Base-by-base conservation (phyloP, 2,113 vertebrate species). In the Apistogramma diplotaenia region DNA sequence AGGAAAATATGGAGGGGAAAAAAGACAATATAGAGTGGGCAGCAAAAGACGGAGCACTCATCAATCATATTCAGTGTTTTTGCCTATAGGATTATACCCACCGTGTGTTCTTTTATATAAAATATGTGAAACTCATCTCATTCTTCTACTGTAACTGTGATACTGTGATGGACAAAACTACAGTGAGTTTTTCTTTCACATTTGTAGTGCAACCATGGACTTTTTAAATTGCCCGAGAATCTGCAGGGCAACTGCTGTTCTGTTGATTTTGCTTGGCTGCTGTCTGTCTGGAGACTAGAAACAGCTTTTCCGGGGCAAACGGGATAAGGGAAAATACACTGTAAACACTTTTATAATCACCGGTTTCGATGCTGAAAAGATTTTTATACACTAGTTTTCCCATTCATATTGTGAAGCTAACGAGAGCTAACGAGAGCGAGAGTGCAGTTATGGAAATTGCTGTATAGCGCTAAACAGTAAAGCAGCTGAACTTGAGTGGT, bases 141-240 rank as follows among this genome's bases (percentile, higher is more conserved):
- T 87, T 70, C 81, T 87, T 82, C 43, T 83, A 82, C 79, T 85
- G 76, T 89, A 81, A 89, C 87, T 89, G 90, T 91, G 89, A 91
- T 90, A 90, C 89, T 92, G 91, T 91, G 88, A 91, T 54, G 83
- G 77, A 62, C 77, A 80, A 75, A 85, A 87, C 84, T 79, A 83
- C 87, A 85, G 33, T 78, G 81, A 85, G 56, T 58, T 78, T 75
- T 76, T 29, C 58, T 87, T 70, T 71, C 46, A 62, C 72, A 43
- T 79, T 74, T 82, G 70, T 75, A 80, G 85, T 85, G 82, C 56
- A 72, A 78, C 57, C 59, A 74, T 54, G 54, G 70, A 84, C 76
- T 84, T 84, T 87, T 73, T 51, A 74, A 71, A 72, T 58, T 40
- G 29, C 71, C 73, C 29, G 8, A 56, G 79, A 88, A 74, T 25